Conservation (phyloP, 2,888 invertebrate species). For the Alloplasta piceator region DNA sequence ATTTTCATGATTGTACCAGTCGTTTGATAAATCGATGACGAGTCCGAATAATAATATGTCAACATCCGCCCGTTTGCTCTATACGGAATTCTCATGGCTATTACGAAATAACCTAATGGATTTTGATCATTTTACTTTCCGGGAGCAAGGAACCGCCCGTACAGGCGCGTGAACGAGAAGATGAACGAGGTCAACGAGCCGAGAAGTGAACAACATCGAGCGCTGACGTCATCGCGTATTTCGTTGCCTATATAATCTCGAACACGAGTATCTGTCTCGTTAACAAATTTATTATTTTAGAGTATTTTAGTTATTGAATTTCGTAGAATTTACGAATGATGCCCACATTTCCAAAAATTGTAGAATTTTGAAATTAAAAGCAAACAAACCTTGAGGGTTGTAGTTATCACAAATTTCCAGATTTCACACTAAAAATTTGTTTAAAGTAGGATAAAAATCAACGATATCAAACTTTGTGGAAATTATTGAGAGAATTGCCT, state of each 20-base stretch:
- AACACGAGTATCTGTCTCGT: slow-evolving; percentile 34
- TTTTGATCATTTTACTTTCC: slow-evolving; percentile 30
- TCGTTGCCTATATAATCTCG: slow-evolving; percentile 35
- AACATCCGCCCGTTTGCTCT: not conserved
- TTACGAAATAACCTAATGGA: slow-evolving; percentile 29
- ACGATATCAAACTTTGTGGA: too few relatives aligned
- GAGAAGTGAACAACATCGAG: slow-evolving; percentile 15
- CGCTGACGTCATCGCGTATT: slow-evolving; percentile 54
- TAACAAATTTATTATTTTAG: slow-evolving; percentile 34
- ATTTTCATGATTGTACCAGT: too few relatives aligned
- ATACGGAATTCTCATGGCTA: not conserved
- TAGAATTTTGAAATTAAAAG: too few relatives aligned
- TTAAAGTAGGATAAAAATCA: too few relatives aligned
- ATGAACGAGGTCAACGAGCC: slow-evolving; percentile 51
- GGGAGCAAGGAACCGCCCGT: slow-evolving; percentile 17
- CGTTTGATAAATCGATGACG: too few relatives aligned
- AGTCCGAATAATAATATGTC: slow-evolving; percentile 1
- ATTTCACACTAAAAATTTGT: too few relatives aligned
- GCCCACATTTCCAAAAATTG: too few relatives aligned
- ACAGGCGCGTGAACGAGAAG: slow-evolving; percentile 6
- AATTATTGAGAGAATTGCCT: too few relatives aligned
- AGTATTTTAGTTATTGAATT: too few relatives aligned
- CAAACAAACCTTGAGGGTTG: too few relatives aligned
- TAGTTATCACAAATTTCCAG: too few relatives aligned
- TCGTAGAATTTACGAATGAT: too few relatives aligned